phyloP scores from a whole-genome alignment of 2,113 vertebrate genomes.

The Bos javanicus region DNA sequence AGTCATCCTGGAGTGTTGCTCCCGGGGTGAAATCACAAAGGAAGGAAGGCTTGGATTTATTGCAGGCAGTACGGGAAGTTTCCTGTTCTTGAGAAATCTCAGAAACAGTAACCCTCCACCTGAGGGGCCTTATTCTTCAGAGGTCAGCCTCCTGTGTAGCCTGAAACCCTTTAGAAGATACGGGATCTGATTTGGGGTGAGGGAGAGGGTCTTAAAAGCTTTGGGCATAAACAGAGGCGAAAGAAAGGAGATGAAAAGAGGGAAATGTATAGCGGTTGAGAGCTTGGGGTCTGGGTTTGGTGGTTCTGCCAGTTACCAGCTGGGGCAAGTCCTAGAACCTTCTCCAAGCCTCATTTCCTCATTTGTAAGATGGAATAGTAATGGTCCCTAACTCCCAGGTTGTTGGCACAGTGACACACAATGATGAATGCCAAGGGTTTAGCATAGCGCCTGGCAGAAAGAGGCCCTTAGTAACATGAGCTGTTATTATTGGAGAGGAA shows the following conservation, averaged over 20 bases:
- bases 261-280: neutral
- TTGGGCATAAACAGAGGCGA: neutral
- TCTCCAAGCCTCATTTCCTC: neutral
- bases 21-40: slow-evolving; percentile 63
- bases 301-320: neutral
- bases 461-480: neutral
- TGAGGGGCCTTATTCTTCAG: neutral
- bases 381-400: neutral
- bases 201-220: neutral
- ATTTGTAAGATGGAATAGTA: neutral
- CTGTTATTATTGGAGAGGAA: neutral
- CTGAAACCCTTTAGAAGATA: neutral
- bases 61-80: slow-evolving; percentile 43
- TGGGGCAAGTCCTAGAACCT: neutral
- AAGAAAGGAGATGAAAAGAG: neutral
- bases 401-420: neutral
- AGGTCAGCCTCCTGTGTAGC: neutral
- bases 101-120: slow-evolving; percentile 29
- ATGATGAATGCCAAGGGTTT: neutral
- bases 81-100: slow-evolving; percentile 57
- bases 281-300: neutral
- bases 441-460: neutral
- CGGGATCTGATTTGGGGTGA: neutral
- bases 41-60: slow-evolving; percentile 56
- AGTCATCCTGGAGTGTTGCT: slow-evolving; percentile 52